A percentile compares a stretch with the other conserved stretches of the same genome.
Evolutionary conservation across 2,888 invertebrate species (phyloP).

Genomic region (Nomada lathburiana): DNA sequence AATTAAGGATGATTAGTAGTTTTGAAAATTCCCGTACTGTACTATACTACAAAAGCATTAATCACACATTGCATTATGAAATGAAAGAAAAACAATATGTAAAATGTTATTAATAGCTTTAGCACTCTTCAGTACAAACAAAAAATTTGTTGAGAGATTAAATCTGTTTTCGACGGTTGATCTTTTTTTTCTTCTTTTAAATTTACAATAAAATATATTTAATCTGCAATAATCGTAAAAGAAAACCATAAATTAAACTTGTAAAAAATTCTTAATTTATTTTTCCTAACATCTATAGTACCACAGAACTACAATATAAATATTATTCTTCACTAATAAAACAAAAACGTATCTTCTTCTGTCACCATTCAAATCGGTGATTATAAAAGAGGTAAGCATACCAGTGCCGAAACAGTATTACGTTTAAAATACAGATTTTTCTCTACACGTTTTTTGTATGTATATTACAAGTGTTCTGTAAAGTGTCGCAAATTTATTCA

Average conservation of each 20-base stretch:
- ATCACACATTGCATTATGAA: conserved; percentile 52
- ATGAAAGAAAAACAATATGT: conserved; percentile 35
- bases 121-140: conserved; percentile 23
- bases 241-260: conserved; percentile 57
- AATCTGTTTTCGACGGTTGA: conserved; percentile 29
- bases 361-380: conserved; percentile 34
- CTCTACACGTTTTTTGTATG: conserved; percentile 60
- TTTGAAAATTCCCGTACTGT: conserved; percentile 44
- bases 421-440: conserved; percentile 69
- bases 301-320: conserved; percentile 63
- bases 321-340: conserved; percentile 58
- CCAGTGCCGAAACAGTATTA: conserved; percentile 61
- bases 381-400: conserved; percentile 65
- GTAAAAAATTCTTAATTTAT: conserved; percentile 70
- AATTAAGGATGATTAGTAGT: conserved; percentile 54
- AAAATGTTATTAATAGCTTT: conserved; percentile 40
- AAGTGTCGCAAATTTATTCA: conserved; percentile 66
- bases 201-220: not conserved
- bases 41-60: conserved; percentile 60
- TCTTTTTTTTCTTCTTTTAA: not conserved
- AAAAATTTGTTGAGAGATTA: conserved; percentile 38
- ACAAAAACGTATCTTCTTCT: conserved; percentile 63
- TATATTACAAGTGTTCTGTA: conserved; percentile 68
- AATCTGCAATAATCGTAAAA: conserved; percentile 51
- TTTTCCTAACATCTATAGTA: conserved; percentile 59